Evolutionary conservation across 2,113 vertebrate species (phyloP).

Genomic region (Alouatta palliata): DNA sequence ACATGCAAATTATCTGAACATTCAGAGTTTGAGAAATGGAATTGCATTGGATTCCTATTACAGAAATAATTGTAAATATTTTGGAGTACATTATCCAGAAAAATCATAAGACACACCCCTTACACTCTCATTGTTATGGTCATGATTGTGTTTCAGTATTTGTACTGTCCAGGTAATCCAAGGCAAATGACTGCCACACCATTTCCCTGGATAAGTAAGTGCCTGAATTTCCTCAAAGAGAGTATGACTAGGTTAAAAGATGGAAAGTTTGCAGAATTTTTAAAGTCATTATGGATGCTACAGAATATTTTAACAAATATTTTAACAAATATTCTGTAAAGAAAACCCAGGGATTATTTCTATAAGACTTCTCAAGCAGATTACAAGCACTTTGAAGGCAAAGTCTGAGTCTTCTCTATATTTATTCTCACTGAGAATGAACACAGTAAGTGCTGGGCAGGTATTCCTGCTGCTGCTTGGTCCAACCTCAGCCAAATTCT

Average conservation of each 20-base stretch:
- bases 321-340: neutral
- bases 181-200: neutral
- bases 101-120: neutral
- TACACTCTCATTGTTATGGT: no score
- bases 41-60: neutral
- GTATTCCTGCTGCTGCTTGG: no score
- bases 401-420: neutral
- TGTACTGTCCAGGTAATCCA: neutral
- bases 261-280: neutral
- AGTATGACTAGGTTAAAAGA: neutral
- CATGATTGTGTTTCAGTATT: rapidly evolving
- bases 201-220: neutral
- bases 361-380: neutral
- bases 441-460: neutral
- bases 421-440: neutral
- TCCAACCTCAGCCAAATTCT: neutral
- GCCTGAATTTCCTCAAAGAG: neutral
- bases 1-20: constrained; percentile 22
- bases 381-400: no score
- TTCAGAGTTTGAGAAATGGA: neutral
- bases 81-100: neutral
- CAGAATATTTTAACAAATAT: neutral
- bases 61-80: neutral
- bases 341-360: neutral
- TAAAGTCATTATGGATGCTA: neutral